A percentile compares a stretch with the other conserved stretches of the same genome.
Evolutionary conservation across 1,140 invertebrate species (phyloP).

Genomic region (Zaprionus davidi): DNA sequence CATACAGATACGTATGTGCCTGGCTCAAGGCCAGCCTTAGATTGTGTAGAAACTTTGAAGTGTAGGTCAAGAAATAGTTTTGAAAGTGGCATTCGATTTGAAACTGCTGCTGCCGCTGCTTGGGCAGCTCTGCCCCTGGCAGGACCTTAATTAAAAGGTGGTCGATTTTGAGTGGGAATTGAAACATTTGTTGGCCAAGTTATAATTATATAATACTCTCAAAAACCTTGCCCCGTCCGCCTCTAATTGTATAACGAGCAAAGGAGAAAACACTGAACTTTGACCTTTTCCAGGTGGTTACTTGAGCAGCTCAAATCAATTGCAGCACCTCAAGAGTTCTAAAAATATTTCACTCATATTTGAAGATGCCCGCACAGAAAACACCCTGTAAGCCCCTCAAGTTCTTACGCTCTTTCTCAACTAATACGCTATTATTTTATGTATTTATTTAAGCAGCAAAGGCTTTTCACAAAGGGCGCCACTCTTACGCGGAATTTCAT

Average conservation of each 20-base stretch:
- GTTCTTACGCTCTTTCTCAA: too few species aligned
- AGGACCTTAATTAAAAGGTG: constrained; percentile 27
- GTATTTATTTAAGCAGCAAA: background rate
- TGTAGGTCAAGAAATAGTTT: constrained; percentile 33
- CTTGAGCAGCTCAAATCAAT: too few species aligned
- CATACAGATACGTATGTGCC: background rate
- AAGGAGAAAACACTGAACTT: background rate
- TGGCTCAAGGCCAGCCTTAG: background rate
- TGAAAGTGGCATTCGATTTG: constrained; percentile 20
- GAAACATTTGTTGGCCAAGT: constrained; percentile 14
- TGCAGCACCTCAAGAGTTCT: too few species aligned
- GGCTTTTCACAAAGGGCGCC: background rate
- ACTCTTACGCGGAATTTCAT: background rate
- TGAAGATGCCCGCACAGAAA: too few species aligned
- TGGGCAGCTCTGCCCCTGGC: background rate
- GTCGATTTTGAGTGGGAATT: constrained; percentile 35
- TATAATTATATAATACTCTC: constrained; percentile 37
- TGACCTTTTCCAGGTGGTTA: too few species aligned
- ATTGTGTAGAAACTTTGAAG: constrained; percentile 17
- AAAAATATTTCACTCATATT: too few species aligned
- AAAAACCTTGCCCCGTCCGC: background rate
- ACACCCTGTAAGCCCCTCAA: too few species aligned
- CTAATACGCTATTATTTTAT: background rate
- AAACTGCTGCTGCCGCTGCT: constrained; percentile 4
- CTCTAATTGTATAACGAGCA: background rate